These are phyloP conservation scores for Urocolius indicus DNA, from an alignment of 2,113 vertebrate genomes.

Conservation along the genomic window DNA sequence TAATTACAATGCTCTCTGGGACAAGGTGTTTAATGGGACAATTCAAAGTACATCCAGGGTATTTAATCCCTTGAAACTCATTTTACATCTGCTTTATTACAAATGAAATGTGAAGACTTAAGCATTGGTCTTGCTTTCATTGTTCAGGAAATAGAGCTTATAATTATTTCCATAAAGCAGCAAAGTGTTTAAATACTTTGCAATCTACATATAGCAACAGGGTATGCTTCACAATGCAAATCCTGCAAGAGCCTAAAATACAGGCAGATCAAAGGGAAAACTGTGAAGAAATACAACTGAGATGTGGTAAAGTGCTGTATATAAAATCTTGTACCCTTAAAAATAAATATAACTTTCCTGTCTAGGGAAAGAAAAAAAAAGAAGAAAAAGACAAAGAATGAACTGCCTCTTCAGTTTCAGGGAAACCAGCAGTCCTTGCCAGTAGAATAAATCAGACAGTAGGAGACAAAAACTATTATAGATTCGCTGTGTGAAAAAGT, in stretches of 20 bases:
- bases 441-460: conserved; percentile 70
- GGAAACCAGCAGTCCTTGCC: conserved; percentile 28
- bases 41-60: conserved; percentile 48
- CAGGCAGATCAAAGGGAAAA: conserved; percentile 14
- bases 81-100: conserved; percentile 55
- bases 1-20: conserved; percentile 44
- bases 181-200: conserved; percentile 50
- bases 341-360: background rate
- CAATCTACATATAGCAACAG: conserved; percentile 26
- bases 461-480: conserved; percentile 64
- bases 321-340: background rate
- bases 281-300: background rate
- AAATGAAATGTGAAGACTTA: conserved; percentile 31
- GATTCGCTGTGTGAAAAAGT: conserved; percentile 48
- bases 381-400: background rate
- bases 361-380: background rate
- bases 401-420: conserved; percentile 29
- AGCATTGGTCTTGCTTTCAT: conserved; percentile 38
- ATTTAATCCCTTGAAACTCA: conserved; percentile 50
- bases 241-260: background rate
- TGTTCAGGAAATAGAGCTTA: conserved; percentile 63
- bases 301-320: background rate
- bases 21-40: conserved; percentile 54
- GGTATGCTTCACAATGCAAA: conserved; percentile 5
- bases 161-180: conserved; percentile 55